Base-by-base conservation (phyloP, 2,888 invertebrate species). In the Embidobia sp. region DNA sequence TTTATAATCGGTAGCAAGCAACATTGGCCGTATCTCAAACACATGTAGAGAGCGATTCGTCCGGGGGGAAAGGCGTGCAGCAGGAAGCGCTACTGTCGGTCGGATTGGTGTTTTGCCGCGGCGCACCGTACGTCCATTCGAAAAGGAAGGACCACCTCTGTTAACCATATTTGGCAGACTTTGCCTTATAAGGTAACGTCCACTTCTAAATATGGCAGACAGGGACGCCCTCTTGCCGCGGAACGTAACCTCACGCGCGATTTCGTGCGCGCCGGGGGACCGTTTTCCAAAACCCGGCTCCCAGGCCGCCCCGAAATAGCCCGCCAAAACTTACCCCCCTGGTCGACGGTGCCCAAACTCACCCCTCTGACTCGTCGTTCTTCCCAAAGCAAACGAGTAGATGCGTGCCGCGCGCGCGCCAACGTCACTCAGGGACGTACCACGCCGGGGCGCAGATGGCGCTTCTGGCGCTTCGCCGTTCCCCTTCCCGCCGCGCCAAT, bases 141-240 rank as follows among this genome's bases (percentile, higher is more conserved):
- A 87, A 88, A 88, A 87, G 88, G 86, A 88, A 89, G 94, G 94
- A 94, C 94, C 94, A 94, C 94, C 93, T 93, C 92, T 92, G 93
- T 92, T 93, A 92, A 91, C 94, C 94, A 93, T 94, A 93, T 94
- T 93, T 93, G 94, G 93, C 92, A 92, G 93, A 92, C 92, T 93
- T 92, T 92, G 91, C 95, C 94, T 93, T 94, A 94, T 94, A 94
- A 93, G 94, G 94, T 91, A 93, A 91, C 93, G 93, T 91, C 91
- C 92, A 92, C 91, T 93, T 93, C 94, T 94, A 94, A 94, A 94
- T 94, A 94, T 93, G 94, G 94, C 92, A 92, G 88, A 92, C 92
- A 93, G 93, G 93, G 91, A 92, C 90, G 92, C 92, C 92, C 93
- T 92, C 93, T 92, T 92, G 92, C 90, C 90, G 90, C 90, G 84